Evolutionary conservation across 2,888 invertebrate species (phyloP).

Genomic region (Cataglyphis cursor): DNA sequence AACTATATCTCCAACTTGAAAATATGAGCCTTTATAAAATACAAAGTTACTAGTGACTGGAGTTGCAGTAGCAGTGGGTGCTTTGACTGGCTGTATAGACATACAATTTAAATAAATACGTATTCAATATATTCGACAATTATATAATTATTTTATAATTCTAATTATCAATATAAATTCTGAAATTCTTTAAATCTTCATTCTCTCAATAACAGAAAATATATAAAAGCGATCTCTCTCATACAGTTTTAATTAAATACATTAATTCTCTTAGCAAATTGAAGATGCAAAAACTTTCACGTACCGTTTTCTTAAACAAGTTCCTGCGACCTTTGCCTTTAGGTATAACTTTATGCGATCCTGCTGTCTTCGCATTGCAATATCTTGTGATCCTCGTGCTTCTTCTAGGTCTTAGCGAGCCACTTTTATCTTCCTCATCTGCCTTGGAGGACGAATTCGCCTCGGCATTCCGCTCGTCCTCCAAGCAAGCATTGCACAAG

Average conservation of each 20-base stretch:
- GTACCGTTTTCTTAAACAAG: slow-evolving; percentile 91
- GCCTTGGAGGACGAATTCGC: slow-evolving; percentile 77
- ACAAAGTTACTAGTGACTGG: slow-evolving; percentile 93
- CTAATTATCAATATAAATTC: not conserved
- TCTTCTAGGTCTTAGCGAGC: slow-evolving; percentile 87
- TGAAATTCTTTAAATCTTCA: not conserved
- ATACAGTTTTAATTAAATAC: not conserved
- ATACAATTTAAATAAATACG: not conserved
- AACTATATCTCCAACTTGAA: slow-evolving; percentile 97
- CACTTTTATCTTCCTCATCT: slow-evolving; percentile 83
- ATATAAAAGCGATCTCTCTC: not conserved
- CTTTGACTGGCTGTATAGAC: slow-evolving; percentile 90
- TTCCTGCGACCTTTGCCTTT: slow-evolving; percentile 93
- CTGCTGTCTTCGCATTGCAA: slow-evolving; percentile 87
- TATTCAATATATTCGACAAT: not conserved
- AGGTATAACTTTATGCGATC: slow-evolving; percentile 83
- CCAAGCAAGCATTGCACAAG: slow-evolving; percentile 92
- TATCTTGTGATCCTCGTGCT: slow-evolving; percentile 89
- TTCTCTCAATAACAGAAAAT: slow-evolving; percentile 16
- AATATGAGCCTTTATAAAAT: slow-evolving; percentile 93
- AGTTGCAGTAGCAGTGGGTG: slow-evolving; percentile 93
- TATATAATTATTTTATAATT: not conserved
- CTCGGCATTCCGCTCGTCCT: slow-evolving; percentile 86
- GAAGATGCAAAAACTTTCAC: slow-evolving; percentile 9
- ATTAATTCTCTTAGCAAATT: not conserved